These are phyloP conservation scores for Malachius bipustulatus DNA, from an alignment of 2,888 invertebrate species.

Conservation along the genomic window DNA sequence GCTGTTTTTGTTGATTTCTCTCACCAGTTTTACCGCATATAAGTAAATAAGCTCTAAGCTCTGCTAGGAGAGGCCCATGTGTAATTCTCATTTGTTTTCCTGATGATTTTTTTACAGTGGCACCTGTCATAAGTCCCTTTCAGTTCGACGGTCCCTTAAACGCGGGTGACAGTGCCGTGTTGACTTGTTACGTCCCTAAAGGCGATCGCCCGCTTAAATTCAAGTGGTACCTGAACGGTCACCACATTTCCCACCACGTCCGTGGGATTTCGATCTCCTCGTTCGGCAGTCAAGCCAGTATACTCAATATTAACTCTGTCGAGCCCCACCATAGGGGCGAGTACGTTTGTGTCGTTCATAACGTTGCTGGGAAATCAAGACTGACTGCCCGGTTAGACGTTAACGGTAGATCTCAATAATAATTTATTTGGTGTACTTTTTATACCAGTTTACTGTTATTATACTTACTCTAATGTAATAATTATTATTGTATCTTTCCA, in stretches of 20 bases:
- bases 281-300: conserved; percentile 40
- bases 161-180: conserved; percentile 59
- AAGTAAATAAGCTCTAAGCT: no score
- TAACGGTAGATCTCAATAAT: conserved; percentile 23
- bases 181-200: conserved; percentile 59
- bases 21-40: conserved; percentile 9
- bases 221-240: conserved; percentile 57
- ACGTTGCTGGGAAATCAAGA: conserved; percentile 39
- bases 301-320: conserved; percentile 61
- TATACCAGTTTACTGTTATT: conserved; percentile 3
- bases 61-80: conserved; percentile 28
- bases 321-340: conserved; percentile 61
- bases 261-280: conserved; percentile 30
- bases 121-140: conserved; percentile 48
- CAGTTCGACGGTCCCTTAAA: conserved; percentile 53
- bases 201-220: conserved; percentile 62
- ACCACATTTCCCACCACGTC: conserved; percentile 35
- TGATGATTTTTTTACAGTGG: conserved; percentile 40
- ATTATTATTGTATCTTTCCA: no score
- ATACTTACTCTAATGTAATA: no score
- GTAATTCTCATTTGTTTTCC: conserved; percentile 18
- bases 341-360: conserved; percentile 59
- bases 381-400: conserved; percentile 29
- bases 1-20: conserved; percentile 1
- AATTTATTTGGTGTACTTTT: conserved; percentile 1